Conservation (phyloP, 2,113 vertebrate species). For the Cyphomyrus plagiostoma region DNA sequence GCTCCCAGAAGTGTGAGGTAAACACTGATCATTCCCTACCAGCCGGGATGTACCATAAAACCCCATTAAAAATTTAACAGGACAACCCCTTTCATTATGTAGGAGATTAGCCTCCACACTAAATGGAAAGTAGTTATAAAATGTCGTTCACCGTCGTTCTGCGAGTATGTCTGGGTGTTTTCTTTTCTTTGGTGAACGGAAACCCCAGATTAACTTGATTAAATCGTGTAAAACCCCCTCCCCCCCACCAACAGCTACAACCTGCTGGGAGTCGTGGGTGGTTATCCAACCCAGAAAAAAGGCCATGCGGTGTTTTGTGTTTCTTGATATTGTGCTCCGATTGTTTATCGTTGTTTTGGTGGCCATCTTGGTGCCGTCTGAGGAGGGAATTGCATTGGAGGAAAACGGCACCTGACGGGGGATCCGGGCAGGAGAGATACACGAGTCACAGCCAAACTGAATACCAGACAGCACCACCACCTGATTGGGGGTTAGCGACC, state of each 20-base stretch:
- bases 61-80: neutral
- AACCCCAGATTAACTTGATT: neutral
- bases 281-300: neutral
- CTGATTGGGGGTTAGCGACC: neutral
- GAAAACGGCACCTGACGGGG: neutral
- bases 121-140: neutral
- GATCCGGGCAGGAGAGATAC: neutral
- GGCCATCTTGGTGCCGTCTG: neutral
- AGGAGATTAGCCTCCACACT: neutral
- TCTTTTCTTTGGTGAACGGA: neutral
- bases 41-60: neutral
- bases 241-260: neutral
- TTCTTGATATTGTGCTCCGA: neutral
- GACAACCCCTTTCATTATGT: neutral
- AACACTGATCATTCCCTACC: neutral
- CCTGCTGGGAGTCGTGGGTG: neutral
- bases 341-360: neutral
- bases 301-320: neutral
- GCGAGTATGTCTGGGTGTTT: neutral
- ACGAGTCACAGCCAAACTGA: neutral
- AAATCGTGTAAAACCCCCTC: neutral
- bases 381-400: neutral
- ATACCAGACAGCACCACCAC: neutral
- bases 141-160: neutral
- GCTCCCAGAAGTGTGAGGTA: neutral